Evolutionary conservation across 2,797 vertebrate genomes (phyloP).

Genomic region (Acanthurus lineatus): DNA sequence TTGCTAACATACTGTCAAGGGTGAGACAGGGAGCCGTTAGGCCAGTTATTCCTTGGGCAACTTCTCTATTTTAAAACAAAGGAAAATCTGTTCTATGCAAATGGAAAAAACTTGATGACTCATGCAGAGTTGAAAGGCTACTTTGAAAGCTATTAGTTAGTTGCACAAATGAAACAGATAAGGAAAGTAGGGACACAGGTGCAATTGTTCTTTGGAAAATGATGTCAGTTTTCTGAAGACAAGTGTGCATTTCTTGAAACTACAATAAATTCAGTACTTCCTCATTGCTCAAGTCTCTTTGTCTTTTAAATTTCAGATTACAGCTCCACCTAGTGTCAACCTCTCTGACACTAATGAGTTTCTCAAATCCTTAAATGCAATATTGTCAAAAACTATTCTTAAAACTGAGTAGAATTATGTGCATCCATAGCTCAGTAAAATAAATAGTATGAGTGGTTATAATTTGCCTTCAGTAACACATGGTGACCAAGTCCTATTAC

Average conservation of each 20-base stretch:
- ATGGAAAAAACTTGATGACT: background rate
- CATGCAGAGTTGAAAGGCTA: background rate
- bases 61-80: constrained; percentile 37
- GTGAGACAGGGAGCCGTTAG: constrained; percentile 2
- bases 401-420: no score
- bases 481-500: background rate
- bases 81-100: background rate
- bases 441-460: background rate
- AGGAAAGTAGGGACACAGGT: background rate
- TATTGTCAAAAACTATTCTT: background rate
- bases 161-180: constrained; percentile 18
- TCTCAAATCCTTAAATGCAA: background rate
- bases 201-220: constrained; percentile 15
- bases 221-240: constrained; percentile 8
- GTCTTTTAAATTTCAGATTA: background rate
- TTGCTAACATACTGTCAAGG: background rate
- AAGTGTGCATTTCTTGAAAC: constrained; percentile 4
- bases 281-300: constrained; percentile 13
- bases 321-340: constrained; percentile 43
- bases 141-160: background rate
- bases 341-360: background rate
- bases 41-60: constrained; percentile 12
- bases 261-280: constrained; percentile 18
- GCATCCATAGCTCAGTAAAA: no score
- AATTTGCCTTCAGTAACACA: background rate